A percentile compares a stretch with the other conserved stretches of the same genome.
These are phyloP conservation scores for Thalassoma bifasciatum DNA, from an alignment of 2,113 vertebrate genomes.

Conservation along the genomic window DNA sequence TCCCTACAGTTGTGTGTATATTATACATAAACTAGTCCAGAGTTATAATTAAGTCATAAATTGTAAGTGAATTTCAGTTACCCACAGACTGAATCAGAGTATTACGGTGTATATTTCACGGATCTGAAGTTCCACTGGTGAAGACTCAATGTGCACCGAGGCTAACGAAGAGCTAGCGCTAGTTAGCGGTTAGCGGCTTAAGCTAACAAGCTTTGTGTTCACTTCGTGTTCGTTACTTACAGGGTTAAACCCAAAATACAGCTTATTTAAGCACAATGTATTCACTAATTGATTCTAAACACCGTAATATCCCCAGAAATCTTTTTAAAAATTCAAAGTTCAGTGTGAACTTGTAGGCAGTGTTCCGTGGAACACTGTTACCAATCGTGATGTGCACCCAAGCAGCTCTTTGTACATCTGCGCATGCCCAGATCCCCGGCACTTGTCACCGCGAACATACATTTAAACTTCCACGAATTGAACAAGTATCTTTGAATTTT, in stretches of 20 bases:
- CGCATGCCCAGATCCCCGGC: no score
- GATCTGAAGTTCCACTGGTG: slow-evolving; percentile 24
- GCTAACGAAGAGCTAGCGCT: slow-evolving; percentile 56
- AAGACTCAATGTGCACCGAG: slow-evolving; percentile 16
- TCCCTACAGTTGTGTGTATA: neutral
- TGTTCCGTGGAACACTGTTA: no score
- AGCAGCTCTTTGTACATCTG: no score
- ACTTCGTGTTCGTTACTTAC: slow-evolving; percentile 34
- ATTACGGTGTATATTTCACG: slow-evolving; percentile 3
- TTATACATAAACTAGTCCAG: neutral
- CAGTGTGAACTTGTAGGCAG: slow-evolving; percentile 34
- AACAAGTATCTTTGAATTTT: no score
- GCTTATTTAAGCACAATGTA: no score
- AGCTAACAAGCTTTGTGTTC: slow-evolving; percentile 50
- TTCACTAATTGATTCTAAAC: no score
- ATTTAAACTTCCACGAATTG: no score
- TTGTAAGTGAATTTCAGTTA: slow-evolving; percentile 1
- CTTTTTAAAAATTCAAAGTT: neutral
- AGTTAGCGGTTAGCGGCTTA: slow-evolving; percentile 69
- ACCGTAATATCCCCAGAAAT: no score
- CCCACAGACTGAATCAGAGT: neutral
- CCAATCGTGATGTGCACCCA: no score
- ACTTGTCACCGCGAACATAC: no score
- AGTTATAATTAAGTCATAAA: neutral
- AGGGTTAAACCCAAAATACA: neutral